Evolutionary conservation across 2,888 invertebrate species (phyloP).

Genomic region (Protodeltote pygarga): DNA sequence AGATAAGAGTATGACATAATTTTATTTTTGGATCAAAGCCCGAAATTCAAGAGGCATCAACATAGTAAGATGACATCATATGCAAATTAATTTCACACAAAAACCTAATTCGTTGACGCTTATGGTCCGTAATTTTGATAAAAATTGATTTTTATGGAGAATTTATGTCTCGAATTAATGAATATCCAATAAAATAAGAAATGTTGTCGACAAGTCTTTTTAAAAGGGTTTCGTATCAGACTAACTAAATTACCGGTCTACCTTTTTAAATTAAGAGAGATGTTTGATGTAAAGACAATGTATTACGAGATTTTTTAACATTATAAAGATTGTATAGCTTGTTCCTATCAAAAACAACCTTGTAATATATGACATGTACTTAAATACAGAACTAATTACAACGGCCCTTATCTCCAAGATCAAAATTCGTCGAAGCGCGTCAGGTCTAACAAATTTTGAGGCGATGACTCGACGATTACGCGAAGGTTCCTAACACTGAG

Average conservation of each 20-base stretch:
- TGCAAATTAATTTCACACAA: slow-evolving; percentile 17
- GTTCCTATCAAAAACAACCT: slow-evolving; percentile 28
- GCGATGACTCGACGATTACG: slow-evolving; percentile 66
- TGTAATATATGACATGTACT: slow-evolving; percentile 35
- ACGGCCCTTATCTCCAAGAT: slow-evolving; percentile 62
- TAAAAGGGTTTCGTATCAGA: background rate
- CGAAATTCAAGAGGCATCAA: background rate
- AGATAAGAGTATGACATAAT: slow-evolving; percentile 19
- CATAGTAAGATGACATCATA: slow-evolving; percentile 22
- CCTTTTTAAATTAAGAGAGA: background rate
- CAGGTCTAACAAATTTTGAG: slow-evolving; percentile 70
- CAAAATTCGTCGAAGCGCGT: slow-evolving; percentile 66
- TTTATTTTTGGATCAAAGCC: slow-evolving; percentile 4
- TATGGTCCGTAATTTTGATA: slow-evolving; percentile 27
- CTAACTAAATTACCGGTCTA: background rate
- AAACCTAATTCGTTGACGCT: slow-evolving; percentile 12
- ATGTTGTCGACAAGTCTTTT: background rate
- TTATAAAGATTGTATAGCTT: slow-evolving; percentile 6
- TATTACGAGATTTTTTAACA: background rate
- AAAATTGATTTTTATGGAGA: slow-evolving; percentile 23
- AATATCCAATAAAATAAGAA: slow-evolving; percentile 8
- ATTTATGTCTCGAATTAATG: slow-evolving; percentile 10
- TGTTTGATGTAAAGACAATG: background rate
- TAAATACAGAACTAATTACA: slow-evolving; percentile 49
- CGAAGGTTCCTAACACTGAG: slow-evolving; percentile 49